Evolutionary conservation across 1,140 invertebrate species (phyloP).

Genomic region (Gryllus bimaculatus): DNA sequence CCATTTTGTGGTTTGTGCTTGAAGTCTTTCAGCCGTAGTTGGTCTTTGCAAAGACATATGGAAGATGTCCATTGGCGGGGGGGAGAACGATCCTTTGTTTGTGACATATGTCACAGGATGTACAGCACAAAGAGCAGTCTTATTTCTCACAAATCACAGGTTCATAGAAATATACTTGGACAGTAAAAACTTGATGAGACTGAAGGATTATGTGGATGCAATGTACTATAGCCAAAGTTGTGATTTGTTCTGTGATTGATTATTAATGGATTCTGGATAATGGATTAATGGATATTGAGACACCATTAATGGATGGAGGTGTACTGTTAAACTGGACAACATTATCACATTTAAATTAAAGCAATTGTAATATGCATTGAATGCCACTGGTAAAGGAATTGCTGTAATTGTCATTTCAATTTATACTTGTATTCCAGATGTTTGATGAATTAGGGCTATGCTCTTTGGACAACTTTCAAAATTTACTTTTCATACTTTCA

Average conservation of each 20-base stretch:
- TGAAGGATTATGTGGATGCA: background rate
- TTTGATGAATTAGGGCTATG: no score
- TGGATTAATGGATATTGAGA: no score
- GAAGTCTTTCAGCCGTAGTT: conserved; percentile 41
- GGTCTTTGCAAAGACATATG: conserved; percentile 43
- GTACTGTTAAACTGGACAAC: no score
- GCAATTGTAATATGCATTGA: no score
- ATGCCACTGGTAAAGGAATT: no score
- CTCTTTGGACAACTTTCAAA: no score
- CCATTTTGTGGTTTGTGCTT: conserved; percentile 39
- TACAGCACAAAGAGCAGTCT: conserved; percentile 44
- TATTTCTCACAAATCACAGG: conserved; percentile 43
- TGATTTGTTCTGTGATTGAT: background rate
- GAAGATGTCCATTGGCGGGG: conserved; percentile 42
- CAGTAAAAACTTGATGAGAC: background rate
- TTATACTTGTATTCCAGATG: no score
- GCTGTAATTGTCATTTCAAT: no score
- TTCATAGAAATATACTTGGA: conserved; percentile 28
- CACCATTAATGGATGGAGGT: no score
- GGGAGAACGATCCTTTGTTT: conserved; percentile 36
- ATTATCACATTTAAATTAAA: no score
- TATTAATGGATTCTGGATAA: no score
- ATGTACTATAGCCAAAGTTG: background rate
- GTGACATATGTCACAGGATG: conserved; percentile 40
- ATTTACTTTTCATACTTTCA: no score